phyloP scores from a whole-genome alignment of 1,140 invertebrate genomes.

The Euura saliciscinereae region DNA sequence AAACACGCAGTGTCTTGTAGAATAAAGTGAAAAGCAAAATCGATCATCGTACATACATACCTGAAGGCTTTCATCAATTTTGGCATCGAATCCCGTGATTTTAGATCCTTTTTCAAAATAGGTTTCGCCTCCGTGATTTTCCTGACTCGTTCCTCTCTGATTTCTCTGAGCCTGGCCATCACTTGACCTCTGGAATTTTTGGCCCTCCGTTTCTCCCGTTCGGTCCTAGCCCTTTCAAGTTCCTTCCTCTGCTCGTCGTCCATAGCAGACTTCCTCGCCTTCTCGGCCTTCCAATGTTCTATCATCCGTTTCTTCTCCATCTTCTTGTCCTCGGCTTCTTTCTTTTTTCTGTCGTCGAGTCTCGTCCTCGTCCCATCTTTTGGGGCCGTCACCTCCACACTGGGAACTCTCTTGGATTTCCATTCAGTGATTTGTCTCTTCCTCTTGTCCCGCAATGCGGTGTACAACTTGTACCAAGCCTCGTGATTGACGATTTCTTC shows the following conservation, averaged over 20 bases:
- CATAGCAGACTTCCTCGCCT: constrained; percentile 33
- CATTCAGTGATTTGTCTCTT: constrained; percentile 40
- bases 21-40: neutral
- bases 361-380: neutral
- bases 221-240: neutral
- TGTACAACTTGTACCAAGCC: constrained; percentile 53
- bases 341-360: neutral
- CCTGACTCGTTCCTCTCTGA: constrained; percentile 5
- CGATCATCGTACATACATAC: constrained; percentile 28
- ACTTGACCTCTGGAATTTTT: neutral
- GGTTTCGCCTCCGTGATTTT: neutral
- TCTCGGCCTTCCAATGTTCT: constrained; percentile 45
- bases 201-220: neutral
- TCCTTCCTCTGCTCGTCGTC: constrained; percentile 39
- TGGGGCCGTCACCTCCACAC: neutral
- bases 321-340: constrained; percentile 2
- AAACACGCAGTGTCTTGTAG: neutral
- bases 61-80: constrained; percentile 40
- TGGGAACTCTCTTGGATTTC: constrained; percentile 29
- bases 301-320: constrained; percentile 43
- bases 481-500: constrained; percentile 54
- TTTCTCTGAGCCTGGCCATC: neutral
- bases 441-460: constrained; percentile 47
- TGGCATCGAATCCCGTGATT: neutral
- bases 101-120: constrained; percentile 18